These are phyloP conservation scores for Mormyrops attenuatus DNA, from an alignment of 2,797 vertebrate genomes.

Conservation along the genomic window DNA sequence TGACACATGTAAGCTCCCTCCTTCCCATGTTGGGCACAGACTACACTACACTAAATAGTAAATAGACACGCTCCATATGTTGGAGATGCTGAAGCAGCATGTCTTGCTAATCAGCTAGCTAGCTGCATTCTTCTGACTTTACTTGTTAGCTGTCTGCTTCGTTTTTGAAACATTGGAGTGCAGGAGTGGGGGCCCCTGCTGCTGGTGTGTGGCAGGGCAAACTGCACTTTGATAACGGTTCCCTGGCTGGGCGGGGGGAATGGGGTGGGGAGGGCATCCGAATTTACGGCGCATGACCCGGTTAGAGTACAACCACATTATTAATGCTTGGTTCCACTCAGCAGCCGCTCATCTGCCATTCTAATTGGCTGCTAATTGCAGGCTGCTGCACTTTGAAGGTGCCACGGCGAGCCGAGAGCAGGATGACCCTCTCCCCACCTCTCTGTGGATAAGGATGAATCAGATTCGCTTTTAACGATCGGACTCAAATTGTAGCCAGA, in stretches of 20 bases:
- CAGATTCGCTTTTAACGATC: neutral
- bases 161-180: neutral
- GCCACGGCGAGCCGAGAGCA: neutral
- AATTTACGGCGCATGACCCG: neutral
- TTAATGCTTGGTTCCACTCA: neutral
- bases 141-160: neutral
- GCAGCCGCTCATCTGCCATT: neutral
- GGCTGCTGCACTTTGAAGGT: neutral
- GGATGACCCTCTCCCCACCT: neutral
- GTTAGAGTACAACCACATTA: neutral
- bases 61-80: neutral
- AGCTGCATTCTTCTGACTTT: neutral
- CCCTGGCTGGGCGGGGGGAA: neutral
- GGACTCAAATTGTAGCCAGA: neutral
- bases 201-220: neutral
- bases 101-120: neutral
- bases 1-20: neutral
- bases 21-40: neutral
- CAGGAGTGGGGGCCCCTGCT: neutral
- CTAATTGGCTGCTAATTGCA: slow-evolving; percentile 1
- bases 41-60: neutral
- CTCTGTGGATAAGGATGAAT: neutral
- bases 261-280: neutral
- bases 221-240: neutral
- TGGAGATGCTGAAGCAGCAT: neutral